A percentile compares a stretch with the other conserved stretches of the same genome.
phyloP scores from a whole-genome alignment of 2,797 vertebrate species.

The Macroramphosus scolopax region DNA sequence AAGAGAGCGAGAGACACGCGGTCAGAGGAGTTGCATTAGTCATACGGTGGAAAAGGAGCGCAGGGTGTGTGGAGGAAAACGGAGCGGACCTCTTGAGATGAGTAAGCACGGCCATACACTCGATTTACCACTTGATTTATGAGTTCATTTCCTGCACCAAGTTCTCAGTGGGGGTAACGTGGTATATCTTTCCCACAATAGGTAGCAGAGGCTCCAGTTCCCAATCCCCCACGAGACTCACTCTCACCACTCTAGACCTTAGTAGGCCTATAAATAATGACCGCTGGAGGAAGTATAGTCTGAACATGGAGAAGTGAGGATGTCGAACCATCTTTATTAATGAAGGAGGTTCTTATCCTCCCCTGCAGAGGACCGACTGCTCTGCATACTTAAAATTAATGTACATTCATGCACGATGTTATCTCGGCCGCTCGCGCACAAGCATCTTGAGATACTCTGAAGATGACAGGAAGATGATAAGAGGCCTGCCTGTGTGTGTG shows the following conservation, averaged over 20 bases:
- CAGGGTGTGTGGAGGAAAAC: slow-evolving; percentile 66
- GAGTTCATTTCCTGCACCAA: slow-evolving; percentile 69
- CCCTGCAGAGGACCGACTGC: slow-evolving; percentile 30
- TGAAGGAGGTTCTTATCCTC: slow-evolving; percentile 56
- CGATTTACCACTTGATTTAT: slow-evolving; percentile 76
- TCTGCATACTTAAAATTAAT: slow-evolving; percentile 10
- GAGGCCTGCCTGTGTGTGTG: background rate
- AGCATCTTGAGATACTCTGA: slow-evolving; percentile 7
- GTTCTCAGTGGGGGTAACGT: slow-evolving; percentile 66
- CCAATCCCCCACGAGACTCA: slow-evolving; percentile 57
- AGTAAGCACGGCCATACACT: slow-evolving; percentile 70
- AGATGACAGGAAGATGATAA: too few species aligned
- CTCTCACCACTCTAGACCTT: slow-evolving; percentile 52
- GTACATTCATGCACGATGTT: slow-evolving; percentile 27
- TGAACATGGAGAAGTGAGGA: slow-evolving; percentile 49
- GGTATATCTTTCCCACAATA: slow-evolving; percentile 66
- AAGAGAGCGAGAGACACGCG: slow-evolving; percentile 30
- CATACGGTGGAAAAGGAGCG: slow-evolving; percentile 53
- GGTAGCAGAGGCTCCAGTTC: slow-evolving; percentile 61
- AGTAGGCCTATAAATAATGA: slow-evolving; percentile 70
- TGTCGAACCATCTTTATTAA: slow-evolving; percentile 66
- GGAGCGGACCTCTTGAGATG: slow-evolving; percentile 71
- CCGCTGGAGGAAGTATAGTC: slow-evolving; percentile 51
- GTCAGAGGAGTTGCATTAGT: slow-evolving; percentile 60
- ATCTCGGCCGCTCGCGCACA: slow-evolving; percentile 8